These are phyloP conservation scores for Metridium senile DNA, from an alignment of 92 coral and sea anemone genomes.

Conservation along the genomic window DNA sequence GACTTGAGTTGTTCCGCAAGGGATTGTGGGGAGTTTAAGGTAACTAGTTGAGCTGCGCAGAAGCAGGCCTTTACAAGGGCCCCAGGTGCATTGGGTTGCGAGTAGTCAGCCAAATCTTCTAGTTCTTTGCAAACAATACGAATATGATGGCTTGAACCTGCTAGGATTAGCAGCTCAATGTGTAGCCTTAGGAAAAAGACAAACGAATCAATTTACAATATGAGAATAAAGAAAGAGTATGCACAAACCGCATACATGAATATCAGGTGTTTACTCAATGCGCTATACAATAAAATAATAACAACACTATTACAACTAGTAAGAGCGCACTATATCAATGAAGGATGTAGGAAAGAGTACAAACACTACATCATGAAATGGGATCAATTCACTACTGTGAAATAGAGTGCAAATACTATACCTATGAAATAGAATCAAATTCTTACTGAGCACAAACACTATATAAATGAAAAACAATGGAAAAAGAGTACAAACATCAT, in stretches of 20 bases:
- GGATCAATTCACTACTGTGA: no score
- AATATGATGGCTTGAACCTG: slow-evolving; percentile 60
- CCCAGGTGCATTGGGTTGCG: slow-evolving; percentile 93
- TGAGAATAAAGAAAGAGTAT: neutral
- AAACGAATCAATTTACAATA: no score
- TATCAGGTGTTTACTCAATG: neutral
- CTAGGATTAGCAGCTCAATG: slow-evolving; percentile 66
- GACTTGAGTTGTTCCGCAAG: slow-evolving; percentile 77
- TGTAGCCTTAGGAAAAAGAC: slow-evolving; percentile 79
- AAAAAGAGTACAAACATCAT: no score
- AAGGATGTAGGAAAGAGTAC: no score
- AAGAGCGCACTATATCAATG: no score
- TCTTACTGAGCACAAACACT: no score
- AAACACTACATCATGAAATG: no score
- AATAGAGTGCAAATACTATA: no score
- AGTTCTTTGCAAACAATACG: slow-evolving; percentile 78
- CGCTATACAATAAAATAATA: neutral
- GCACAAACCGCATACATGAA: neutral
- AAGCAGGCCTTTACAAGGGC: slow-evolving; percentile 92
- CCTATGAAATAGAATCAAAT: no score
- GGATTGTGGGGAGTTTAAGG: slow-evolving; percentile 56
- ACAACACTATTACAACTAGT: neutral
- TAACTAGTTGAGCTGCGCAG: slow-evolving; percentile 80
- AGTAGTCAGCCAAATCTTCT: slow-evolving; percentile 80
- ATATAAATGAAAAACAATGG: no score